Percentiles rank a stretch among this genome's conserved stretches.
Conservation (phyloP, 2,113 vertebrate species). For the Salminus brasiliensis region DNA sequence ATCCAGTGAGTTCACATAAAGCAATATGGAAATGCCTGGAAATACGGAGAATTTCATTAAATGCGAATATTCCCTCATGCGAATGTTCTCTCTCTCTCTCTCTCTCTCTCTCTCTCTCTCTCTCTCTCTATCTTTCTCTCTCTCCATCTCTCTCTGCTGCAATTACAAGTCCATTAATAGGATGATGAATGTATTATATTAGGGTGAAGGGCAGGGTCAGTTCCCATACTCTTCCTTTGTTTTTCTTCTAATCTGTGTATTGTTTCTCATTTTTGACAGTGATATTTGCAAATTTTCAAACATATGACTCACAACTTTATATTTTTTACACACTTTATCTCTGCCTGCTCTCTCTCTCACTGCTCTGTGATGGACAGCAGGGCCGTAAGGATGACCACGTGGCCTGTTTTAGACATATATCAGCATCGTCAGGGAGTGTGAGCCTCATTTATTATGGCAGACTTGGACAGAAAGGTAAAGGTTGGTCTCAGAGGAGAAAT, state of each 20-base stretch:
- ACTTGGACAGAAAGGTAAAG: conserved; percentile 31
- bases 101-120: background rate
- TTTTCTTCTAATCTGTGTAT: background rate
- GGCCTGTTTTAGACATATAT: background rate
- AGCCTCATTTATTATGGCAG: background rate
- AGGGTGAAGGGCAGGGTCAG: background rate
- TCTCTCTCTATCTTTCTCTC: too few species aligned
- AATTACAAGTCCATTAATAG: background rate
- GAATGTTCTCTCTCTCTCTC: background rate
- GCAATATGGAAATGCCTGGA: background rate
- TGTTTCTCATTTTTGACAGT: too few species aligned
- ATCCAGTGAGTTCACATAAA: background rate
- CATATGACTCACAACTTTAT: background rate
- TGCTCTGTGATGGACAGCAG: background rate
- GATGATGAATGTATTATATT: background rate
- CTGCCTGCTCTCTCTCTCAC: background rate
- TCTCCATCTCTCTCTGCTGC: background rate
- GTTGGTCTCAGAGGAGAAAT: conserved; percentile 33
- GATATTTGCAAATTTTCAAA: background rate
- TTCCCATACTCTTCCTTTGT: background rate
- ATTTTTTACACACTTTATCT: background rate
- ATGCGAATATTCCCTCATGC: conserved; percentile 15
- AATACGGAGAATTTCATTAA: background rate
- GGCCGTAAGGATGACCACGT: background rate
- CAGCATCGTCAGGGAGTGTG: conserved; percentile 20